Base-by-base conservation (phyloP, 2,113 vertebrate species). In the Ciconia maguari region DNA sequence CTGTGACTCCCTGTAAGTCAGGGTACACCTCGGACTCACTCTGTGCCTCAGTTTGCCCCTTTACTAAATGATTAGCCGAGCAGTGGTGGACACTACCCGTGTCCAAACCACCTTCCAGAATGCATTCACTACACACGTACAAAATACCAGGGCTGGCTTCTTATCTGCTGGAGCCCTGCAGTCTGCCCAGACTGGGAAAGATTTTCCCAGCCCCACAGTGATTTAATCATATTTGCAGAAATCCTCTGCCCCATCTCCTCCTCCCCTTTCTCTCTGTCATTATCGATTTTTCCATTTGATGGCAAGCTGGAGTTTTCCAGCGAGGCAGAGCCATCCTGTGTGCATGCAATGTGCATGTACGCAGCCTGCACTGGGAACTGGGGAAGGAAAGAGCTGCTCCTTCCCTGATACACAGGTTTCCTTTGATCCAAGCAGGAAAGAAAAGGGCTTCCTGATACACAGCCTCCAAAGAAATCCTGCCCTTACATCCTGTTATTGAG, bases 1-100 rank as follows among this genome's bases (percentile, higher is more conserved):
- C 48, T 27, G 19, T 3, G 64, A 11, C 13, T 24, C 17, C 22
- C 57, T n/a, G 6, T 15, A 32, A 34, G 41, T 25, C 24, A 8
- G 42, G 58, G 12, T 19, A 4, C 16, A 3, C 26, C 16, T 44
- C 15, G 4, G 26, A 8, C 44, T 41, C 10, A 0, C 32, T 7
- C 71, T 0, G 11, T 58, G 88, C 82, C 77, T 83, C 89, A 8
- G 9, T 52, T 91, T 24, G 36, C 6, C 41, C 30, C 13, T 54
- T 61, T 34, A 7, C 36, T 30, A 14, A 57, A 30, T 0, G 29
- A 11, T 17, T 9, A 29, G 12, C 24, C 25, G 65, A 30, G 52
- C 41, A 22, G 16, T 18, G 36, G 7, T 14, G 29, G n/a, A 27
- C 5, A 14, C 42, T 13, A 12, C 21, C n/a, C 16, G 3, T 34